These are phyloP conservation scores for Hylomyscus alleni DNA, from an alignment of 2,797 vertebrate species.

Conservation along the genomic window DNA sequence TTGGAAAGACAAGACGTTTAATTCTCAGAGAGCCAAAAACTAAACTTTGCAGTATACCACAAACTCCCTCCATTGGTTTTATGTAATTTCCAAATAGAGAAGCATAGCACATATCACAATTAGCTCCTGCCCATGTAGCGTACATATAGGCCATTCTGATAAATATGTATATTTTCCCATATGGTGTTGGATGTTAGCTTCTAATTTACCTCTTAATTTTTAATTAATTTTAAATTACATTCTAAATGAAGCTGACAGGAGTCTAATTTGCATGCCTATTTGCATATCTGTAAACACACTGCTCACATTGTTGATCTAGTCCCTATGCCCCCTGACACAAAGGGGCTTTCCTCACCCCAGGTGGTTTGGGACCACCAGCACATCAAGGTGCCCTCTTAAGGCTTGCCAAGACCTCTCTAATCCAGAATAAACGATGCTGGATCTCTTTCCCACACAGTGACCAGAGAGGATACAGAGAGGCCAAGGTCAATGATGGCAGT, in stretches of 20 bases:
- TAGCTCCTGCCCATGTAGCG: not conserved
- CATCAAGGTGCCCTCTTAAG: conserved; percentile 70
- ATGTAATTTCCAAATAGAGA: conserved; percentile 63
- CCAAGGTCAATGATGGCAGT: conserved; percentile 38
- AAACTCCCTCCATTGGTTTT: conserved; percentile 53
- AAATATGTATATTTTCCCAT: conserved; percentile 81
- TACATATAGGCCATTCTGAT: conserved; percentile 77
- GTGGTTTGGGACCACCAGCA: not conserved
- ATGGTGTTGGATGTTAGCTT: conserved; percentile 81
- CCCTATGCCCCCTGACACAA: conserved; percentile 33
- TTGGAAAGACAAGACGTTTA: conserved; percentile 61
- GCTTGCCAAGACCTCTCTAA: not conserved
- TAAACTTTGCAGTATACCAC: conserved; percentile 15
- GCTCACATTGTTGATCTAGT: conserved; percentile 80
- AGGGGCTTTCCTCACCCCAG: conserved; percentile 47
- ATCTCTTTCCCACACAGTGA: conserved; percentile 38
- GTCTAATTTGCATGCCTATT: conserved; percentile 83
- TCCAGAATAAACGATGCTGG: not conserved
- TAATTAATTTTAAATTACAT: conserved; percentile 87
- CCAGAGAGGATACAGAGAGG: conserved; percentile 33
- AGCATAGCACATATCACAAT: conserved; percentile 35
- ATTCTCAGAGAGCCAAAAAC: conserved; percentile 54
- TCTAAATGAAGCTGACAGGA: conserved; percentile 83
- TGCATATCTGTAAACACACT: conserved; percentile 82
- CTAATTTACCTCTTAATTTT: conserved; percentile 87